Conservation (phyloP, 2,888 invertebrate species). For the Notocelia uddmanniana region DNA sequence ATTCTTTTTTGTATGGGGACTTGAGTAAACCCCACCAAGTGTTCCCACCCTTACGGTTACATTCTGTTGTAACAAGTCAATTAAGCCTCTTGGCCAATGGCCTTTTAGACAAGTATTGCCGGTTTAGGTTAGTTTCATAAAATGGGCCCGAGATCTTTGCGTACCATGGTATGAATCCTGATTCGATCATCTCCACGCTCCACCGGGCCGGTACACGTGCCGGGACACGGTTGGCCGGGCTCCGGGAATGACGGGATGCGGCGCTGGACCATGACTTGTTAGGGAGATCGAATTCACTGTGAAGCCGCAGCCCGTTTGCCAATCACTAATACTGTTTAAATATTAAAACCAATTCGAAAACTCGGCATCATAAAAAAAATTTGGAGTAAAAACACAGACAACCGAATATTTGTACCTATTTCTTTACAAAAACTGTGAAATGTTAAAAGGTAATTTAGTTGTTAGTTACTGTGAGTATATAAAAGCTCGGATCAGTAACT, state of each 20-base stretch:
- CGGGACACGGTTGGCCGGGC: constrained; percentile 25
- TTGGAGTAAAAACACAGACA: not conserved
- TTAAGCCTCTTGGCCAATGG: too few species aligned
- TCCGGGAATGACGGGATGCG: constrained; percentile 40
- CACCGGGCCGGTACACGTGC: constrained; percentile 31
- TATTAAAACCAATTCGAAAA: not conserved
- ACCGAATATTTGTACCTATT: too few species aligned
- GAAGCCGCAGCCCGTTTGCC: constrained; percentile 4
- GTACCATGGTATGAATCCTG: not conserved
- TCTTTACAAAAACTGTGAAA: not conserved
- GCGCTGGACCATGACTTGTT: constrained; percentile 32
- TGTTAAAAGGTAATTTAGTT: not conserved
- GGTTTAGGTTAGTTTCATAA: not conserved
- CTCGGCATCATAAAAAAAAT: not conserved
- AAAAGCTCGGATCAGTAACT: too few species aligned
- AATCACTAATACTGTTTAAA: constrained; percentile 3
- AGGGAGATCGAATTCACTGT: constrained; percentile 5
- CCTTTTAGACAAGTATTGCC: too few species aligned
- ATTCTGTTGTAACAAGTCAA: too few species aligned
- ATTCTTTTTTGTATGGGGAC: too few species aligned
- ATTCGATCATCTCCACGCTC: constrained; percentile 12
- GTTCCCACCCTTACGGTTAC: too few species aligned
- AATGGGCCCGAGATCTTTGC: not conserved
- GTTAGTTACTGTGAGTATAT: too few species aligned
- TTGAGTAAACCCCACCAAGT: too few species aligned